Evolutionary conservation across 1,140 invertebrate genomes (phyloP).

Genomic region (Procambarus virginalis): DNA sequence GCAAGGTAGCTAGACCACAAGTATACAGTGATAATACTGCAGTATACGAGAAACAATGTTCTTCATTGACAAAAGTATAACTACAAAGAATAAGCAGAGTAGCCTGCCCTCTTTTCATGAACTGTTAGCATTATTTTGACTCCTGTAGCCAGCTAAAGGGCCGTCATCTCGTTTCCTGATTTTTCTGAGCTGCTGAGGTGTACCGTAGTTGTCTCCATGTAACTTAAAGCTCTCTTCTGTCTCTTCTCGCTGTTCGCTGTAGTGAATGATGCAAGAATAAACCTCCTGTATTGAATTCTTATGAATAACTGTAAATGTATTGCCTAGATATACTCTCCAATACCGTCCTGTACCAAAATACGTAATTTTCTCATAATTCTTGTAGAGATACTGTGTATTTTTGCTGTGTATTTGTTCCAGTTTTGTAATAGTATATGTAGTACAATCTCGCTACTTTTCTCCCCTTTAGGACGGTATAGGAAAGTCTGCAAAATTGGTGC

Average conservation of each 20-base stretch:
- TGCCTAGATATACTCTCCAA: slow-evolving; percentile 66
- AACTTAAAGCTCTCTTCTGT: slow-evolving; percentile 69
- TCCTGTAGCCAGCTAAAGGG: slow-evolving; percentile 63
- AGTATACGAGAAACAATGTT: slow-evolving; percentile 71
- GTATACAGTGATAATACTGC: slow-evolving; percentile 71
- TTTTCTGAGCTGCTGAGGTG: slow-evolving; percentile 59
- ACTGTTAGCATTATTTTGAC: slow-evolving; percentile 69
- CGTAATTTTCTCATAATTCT: slow-evolving; percentile 68
- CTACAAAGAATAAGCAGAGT: slow-evolving; percentile 69
- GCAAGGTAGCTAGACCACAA: slow-evolving; percentile 71
- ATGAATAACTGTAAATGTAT: slow-evolving; percentile 68
- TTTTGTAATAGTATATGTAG: slow-evolving; percentile 70
- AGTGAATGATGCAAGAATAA: slow-evolving; percentile 68
- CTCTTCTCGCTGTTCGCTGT: slow-evolving; percentile 69
- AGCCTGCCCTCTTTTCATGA: slow-evolving; percentile 69
- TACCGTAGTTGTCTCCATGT: slow-evolving; percentile 68
- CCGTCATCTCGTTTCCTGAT: slow-evolving; percentile 55
- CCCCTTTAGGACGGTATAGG: slow-evolving; percentile 70
- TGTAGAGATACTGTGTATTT: slow-evolving; percentile 68
- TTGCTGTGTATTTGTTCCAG: slow-evolving; percentile 69
- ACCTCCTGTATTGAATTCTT: slow-evolving; percentile 62
- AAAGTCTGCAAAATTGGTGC: slow-evolving; percentile 66
- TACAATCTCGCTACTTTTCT: slow-evolving; percentile 65
- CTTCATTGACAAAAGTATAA: slow-evolving; percentile 70
- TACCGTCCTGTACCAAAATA: slow-evolving; percentile 71